These are phyloP conservation scores for Zosterops borbonicus DNA, from an alignment of 2,113 vertebrate genomes.

Conservation along the genomic window DNA sequence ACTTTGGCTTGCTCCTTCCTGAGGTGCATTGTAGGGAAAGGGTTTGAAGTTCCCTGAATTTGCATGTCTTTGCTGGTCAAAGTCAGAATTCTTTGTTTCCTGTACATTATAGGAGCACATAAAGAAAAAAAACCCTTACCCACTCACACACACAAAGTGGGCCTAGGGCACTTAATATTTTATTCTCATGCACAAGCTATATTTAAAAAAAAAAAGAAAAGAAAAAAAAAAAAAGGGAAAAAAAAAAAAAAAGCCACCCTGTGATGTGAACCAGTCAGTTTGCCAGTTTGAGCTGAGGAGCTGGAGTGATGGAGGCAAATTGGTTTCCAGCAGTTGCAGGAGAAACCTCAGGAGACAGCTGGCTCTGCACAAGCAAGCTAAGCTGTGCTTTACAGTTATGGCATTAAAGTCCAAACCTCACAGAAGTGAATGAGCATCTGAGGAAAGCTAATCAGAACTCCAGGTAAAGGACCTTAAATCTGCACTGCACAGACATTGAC, in stretches of 20 bases:
- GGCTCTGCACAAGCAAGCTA: conserved; percentile 56
- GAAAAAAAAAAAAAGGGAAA: accelerated
- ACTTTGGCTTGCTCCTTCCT: conserved; percentile 45
- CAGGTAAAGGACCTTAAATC: conserved; percentile 63
- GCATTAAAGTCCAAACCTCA: conserved; percentile 63
- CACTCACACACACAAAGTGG: neutral
- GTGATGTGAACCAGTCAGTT: conserved; percentile 57
- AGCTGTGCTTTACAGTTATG: conserved; percentile 61
- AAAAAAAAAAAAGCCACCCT: neutral
- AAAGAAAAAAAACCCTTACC: neutral
- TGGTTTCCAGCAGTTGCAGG: conserved; percentile 61
- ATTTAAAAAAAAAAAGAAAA: neutral
- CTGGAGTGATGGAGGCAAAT: conserved; percentile 61
- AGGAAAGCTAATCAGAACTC: conserved; percentile 67
- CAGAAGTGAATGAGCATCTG: conserved; percentile 65
- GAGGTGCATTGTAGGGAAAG: conserved; percentile 2
- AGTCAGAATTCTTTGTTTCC: conserved; percentile 59
- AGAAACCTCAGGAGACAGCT: conserved; percentile 63
- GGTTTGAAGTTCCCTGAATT: conserved; percentile 58
- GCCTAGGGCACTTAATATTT: conserved; percentile 52
- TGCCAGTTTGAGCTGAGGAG: conserved; percentile 34
- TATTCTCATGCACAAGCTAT: conserved; percentile 33
- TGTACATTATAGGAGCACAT: neutral
- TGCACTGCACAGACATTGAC: conserved; percentile 49
- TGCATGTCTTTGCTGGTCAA: conserved; percentile 48